Evolutionary conservation across 2,113 vertebrate species (phyloP).

Genomic region (Antennarius striatus): DNA sequence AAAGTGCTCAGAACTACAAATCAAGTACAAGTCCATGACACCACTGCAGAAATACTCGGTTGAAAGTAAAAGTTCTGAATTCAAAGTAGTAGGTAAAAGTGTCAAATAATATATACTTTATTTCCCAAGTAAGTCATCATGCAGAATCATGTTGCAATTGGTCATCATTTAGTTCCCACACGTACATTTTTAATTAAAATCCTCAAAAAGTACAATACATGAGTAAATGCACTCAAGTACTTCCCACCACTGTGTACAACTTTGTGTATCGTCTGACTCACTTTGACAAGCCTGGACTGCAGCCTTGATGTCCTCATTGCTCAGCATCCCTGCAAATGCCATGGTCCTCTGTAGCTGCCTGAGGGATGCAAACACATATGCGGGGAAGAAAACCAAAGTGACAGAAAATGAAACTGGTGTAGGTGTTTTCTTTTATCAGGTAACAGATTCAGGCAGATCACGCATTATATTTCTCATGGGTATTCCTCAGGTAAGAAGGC

Average conservation of each 20-base stretch:
- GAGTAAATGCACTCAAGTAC: too few species aligned
- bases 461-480: not conserved
- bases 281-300: slow-evolving; percentile 79
- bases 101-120: too few species aligned
- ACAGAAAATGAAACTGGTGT: slow-evolving; percentile 41
- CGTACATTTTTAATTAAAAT: not conserved
- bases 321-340: slow-evolving; percentile 79
- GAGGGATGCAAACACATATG: slow-evolving; percentile 36
- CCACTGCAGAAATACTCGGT: too few species aligned
- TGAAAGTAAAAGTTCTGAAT: too few species aligned
- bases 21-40: too few species aligned
- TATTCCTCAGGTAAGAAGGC: slow-evolving; percentile 4
- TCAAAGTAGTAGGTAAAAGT: too few species aligned
- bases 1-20: too few species aligned
- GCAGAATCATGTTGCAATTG: too few species aligned
- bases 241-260: slow-evolving; percentile 4
- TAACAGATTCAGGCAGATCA: slow-evolving; percentile 19
- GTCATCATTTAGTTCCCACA: too few species aligned
- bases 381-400: slow-evolving; percentile 40
- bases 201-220: too few species aligned
- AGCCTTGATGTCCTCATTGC: slow-evolving; percentile 72
- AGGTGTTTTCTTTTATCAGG: slow-evolving; percentile 34
- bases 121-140: too few species aligned
- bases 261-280: slow-evolving; percentile 54
- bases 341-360: slow-evolving; percentile 64